Conservation (phyloP, 2,888 invertebrate species). For the Ctena decussata region DNA sequence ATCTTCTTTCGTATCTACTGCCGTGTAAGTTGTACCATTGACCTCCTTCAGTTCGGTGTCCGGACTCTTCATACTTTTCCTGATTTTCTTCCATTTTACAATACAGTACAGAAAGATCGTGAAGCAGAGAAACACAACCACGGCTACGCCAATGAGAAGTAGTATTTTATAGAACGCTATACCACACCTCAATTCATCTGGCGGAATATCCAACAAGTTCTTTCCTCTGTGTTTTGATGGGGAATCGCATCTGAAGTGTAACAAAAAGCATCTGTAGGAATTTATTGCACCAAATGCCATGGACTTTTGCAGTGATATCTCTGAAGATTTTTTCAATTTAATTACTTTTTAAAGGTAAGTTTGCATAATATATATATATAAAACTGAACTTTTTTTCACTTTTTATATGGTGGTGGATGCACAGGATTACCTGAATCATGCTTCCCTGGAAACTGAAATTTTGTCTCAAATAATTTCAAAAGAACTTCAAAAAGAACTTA, state of each 20-base stretch:
- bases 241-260: slow-evolving; percentile 11
- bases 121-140: background rate
- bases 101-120: background rate
- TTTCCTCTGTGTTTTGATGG: slow-evolving; percentile 11
- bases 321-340: background rate
- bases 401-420: background rate
- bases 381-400: background rate
- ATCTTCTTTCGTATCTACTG: slow-evolving; percentile 49
- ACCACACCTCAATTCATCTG: slow-evolving; percentile 6
- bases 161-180: slow-evolving; percentile 14
- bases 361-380: background rate
- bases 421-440: background rate
- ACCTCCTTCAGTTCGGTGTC: background rate
- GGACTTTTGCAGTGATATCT: background rate
- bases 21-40: slow-evolving; percentile 40
- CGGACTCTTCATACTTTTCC: background rate
- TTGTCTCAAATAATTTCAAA: too few relatives aligned
- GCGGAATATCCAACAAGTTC: slow-evolving; percentile 8
- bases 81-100: background rate
- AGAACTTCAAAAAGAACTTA: too few relatives aligned
- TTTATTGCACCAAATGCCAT: too few relatives aligned
- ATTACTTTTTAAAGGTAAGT: background rate
- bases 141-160: background rate
- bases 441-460: too few relatives aligned
- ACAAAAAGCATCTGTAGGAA: background rate